These are phyloP conservation scores for Pantelozetes paolii DNA, from an alignment of 2,888 invertebrate species.

Conservation along the genomic window DNA sequence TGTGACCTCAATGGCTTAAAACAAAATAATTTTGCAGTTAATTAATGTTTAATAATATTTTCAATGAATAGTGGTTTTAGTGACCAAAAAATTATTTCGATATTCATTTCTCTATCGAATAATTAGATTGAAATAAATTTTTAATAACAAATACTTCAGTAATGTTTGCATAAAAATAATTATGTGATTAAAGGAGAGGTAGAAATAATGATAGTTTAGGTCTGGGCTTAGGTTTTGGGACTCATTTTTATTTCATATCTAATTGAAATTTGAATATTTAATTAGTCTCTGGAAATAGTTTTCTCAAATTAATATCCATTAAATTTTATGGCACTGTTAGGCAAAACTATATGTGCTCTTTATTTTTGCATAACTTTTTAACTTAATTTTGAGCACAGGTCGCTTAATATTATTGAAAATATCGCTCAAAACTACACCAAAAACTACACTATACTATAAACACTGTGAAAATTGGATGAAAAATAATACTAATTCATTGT, in stretches of 20 bases:
- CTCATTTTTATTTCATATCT: neutral
- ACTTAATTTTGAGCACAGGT: too few species aligned
- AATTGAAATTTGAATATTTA: slow-evolving; percentile 29
- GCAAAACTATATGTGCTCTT: neutral
- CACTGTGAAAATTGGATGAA: too few species aligned
- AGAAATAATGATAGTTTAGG: slow-evolving; percentile 14
- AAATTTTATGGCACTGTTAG: neutral
- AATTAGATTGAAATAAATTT: slow-evolving; percentile 32
- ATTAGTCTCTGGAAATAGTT: slow-evolving; percentile 3
- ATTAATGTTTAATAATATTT: slow-evolving; percentile 20
- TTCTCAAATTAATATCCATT: neutral
- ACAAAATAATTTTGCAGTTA: neutral
- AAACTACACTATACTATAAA: too few species aligned
- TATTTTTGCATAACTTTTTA: neutral
- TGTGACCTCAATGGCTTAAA: slow-evolving; percentile 18
- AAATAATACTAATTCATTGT: too few species aligned
- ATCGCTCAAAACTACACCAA: too few species aligned
- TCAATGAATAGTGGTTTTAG: too few species aligned
- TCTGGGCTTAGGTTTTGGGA: too few species aligned
- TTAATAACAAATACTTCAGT: slow-evolving; percentile 14
- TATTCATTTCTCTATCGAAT: neutral
- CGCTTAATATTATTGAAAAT: too few species aligned
- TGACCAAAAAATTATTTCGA: too few species aligned
- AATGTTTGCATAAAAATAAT: slow-evolving; percentile 34
- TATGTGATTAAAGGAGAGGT: slow-evolving; percentile 28